Base-by-base conservation (phyloP, 1,140 invertebrate species). In the Camponotus vicinus region DNA sequence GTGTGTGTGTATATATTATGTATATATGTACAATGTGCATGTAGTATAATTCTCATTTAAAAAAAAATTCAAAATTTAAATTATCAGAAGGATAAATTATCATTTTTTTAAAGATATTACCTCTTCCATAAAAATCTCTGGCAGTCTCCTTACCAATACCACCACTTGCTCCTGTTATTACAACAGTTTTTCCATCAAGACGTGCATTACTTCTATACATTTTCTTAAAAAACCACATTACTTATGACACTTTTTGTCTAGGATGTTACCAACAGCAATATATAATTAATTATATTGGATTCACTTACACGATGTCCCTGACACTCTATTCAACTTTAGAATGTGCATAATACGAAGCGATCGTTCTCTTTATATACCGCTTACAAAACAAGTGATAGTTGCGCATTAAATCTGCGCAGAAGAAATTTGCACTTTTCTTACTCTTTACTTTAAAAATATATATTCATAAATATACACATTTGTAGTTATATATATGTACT, bases 91-190 rank as follows among this genome's bases (percentile, higher is more conserved):
- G 7, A 27, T 52, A 71, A 52, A 71, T 6, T 11, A 52, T n/a
- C 27, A 71, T 37, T n/a, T 71, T 7, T 5, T 0, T 34, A 0
- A 37, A 55, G 1, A 42, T 94, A 40, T 40, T 95, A 95, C 97
- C 97, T 94, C 97, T 95, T 90, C 96, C 96, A 49, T 97, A 98
- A 90, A 98, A 95, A 92, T 98, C 97, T 70, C 96, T 91, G 0
- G 97, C 98, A 21, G 98, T 98, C 93, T 97, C 97, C 95, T 98
- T 98, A 11, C 98, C 98, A 89, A 99, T 98, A 11, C 98, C 98
- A 40, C 97, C 97, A 92, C 98, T 99, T 63, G 97, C 97, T n/a
- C 98, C 98, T 1, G 98, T 98, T 75, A 98, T 96, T 32, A 76
- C n/a, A 15, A 76, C 73, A 77, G 57, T 77, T 77, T 77, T 77